These are phyloP conservation scores for Etia nguti DNA, from an alignment of 2,113 vertebrate genomes.

Conservation along the genomic window DNA sequence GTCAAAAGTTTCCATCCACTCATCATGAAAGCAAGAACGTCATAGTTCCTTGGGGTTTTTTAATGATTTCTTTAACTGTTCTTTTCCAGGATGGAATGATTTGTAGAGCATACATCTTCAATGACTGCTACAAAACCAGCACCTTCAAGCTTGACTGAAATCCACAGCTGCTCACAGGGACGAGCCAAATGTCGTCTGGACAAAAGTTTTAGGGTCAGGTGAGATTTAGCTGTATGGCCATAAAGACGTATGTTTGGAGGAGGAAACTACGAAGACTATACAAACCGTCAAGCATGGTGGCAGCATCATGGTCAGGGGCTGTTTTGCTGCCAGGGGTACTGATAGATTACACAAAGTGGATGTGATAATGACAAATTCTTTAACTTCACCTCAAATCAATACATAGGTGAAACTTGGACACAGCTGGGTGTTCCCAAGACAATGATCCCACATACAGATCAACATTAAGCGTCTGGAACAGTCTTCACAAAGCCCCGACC, in stretches of 20 bases:
- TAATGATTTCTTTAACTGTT: background rate
- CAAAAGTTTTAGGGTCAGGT: background rate
- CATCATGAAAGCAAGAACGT: background rate
- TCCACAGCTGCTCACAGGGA: background rate
- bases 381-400: background rate
- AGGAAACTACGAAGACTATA: background rate
- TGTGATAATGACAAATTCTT: background rate
- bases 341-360: background rate
- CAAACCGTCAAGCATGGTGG: background rate
- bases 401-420: background rate
- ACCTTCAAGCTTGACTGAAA: background rate
- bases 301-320: background rate
- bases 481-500: background rate
- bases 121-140: background rate
- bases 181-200: rapidly evolving
- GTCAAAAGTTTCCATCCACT: background rate
- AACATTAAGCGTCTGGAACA: background rate
- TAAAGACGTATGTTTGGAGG: too few relatives aligned
- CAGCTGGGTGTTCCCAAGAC: background rate
- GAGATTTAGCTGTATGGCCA: background rate
- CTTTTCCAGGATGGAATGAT: background rate
- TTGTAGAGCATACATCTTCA: background rate
- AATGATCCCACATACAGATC: background rate
- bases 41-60: background rate
- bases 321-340: background rate